phyloP scores from a whole-genome alignment of 2,797 vertebrate genomes.

The Sternotherus odoratus region DNA sequence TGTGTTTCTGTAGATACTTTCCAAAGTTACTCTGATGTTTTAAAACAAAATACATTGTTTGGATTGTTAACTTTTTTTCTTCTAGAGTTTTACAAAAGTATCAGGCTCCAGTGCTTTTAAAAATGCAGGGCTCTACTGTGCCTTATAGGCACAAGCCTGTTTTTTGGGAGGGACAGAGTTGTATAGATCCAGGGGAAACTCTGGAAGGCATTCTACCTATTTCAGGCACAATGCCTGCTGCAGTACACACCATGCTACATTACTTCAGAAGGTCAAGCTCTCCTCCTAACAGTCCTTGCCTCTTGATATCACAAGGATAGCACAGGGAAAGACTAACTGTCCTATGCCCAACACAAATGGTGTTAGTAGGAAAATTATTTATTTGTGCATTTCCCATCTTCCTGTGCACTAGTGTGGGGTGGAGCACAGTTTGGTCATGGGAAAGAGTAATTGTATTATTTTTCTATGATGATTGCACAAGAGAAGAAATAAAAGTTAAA shows the following conservation, averaged over 20 bases:
- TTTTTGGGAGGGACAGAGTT: background rate
- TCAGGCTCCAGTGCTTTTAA: accelerated
- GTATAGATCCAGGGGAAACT: background rate
- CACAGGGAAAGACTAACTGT: background rate
- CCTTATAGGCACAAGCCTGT: background rate
- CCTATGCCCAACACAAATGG: background rate
- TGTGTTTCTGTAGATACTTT: background rate
- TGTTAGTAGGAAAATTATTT: background rate
- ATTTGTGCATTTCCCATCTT: background rate
- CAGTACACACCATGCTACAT: background rate
- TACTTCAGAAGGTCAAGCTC: background rate
- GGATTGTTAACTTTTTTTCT: background rate
- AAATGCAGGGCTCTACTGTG: background rate
- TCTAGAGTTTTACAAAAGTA: background rate
- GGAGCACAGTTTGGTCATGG: background rate
- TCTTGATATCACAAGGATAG: accelerated
- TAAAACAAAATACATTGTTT: background rate
- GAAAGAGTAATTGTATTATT: background rate
- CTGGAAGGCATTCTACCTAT: background rate
- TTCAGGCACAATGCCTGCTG: background rate
- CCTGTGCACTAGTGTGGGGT: background rate
- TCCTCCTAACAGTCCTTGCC: background rate
- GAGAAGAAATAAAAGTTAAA: background rate
- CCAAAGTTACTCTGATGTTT: background rate
- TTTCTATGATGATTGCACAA: background rate